Conservation (phyloP, 2,888 invertebrate genomes). For the Frankliniella fusca region DNA sequence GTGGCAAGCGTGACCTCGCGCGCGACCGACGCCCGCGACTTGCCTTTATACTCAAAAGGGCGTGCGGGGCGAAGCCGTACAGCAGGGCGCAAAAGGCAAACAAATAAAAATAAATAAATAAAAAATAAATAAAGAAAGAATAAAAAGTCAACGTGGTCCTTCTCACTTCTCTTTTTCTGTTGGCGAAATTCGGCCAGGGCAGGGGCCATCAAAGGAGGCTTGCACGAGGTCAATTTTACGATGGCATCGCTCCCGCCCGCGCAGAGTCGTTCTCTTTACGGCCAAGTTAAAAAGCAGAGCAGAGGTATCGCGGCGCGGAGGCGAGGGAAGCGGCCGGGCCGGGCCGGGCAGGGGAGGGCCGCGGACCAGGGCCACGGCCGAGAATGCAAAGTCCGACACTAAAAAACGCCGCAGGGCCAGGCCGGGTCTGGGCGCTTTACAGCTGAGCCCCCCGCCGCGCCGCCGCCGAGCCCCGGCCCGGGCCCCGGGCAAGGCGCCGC, state of each 20-base stretch:
- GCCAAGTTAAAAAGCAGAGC: too few relatives aligned
- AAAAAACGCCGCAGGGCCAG: background rate
- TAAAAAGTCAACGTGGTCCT: background rate
- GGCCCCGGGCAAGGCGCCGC: background rate
- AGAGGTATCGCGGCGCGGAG: background rate
- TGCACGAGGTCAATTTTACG: too few relatives aligned
- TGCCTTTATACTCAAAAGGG: too few relatives aligned
- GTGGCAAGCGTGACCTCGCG: too few relatives aligned
- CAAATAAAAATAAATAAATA: background rate
- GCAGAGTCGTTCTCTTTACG: too few relatives aligned
- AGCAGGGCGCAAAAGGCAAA: too few relatives aligned
- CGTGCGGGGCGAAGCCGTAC: too few relatives aligned
- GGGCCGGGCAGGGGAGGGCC: background rate
- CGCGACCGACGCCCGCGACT: too few relatives aligned
- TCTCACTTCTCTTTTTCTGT: too few relatives aligned
- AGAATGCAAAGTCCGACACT: background rate
- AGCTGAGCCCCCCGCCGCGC: background rate
- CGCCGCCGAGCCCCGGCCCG: background rate
- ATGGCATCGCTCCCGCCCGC: too few relatives aligned
- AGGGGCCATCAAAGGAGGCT: too few relatives aligned
- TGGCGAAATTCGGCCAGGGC: too few relatives aligned
- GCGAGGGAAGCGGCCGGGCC: background rate
- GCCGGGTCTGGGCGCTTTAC: background rate
- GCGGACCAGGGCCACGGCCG: background rate
- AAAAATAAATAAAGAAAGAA: background rate